phyloP scores from a whole-genome alignment of 2,888 invertebrate genomes.

The Lycia hirtaria region DNA sequence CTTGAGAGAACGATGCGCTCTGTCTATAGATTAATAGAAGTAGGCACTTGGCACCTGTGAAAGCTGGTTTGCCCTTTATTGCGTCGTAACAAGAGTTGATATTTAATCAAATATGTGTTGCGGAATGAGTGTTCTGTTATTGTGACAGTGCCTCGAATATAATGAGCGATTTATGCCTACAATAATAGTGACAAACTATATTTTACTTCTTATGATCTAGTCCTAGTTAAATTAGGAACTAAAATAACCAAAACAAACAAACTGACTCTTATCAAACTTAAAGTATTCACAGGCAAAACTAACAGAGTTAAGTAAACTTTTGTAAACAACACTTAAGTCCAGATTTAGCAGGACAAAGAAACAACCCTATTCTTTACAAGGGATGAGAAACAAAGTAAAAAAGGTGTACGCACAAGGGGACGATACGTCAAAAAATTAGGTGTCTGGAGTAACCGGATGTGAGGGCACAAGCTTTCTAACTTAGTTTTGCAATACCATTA shows the following conservation, averaged over 20 bases:
- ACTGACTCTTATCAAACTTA: background rate
- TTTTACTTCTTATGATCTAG: background rate
- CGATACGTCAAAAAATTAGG: slow-evolving; percentile 73
- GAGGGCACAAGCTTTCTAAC: slow-evolving; percentile 9
- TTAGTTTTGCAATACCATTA: slow-evolving; percentile 20
- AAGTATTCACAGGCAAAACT: slow-evolving; percentile 3
- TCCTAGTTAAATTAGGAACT: background rate
- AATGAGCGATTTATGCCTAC: too few relatives aligned
- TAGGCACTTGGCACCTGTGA: too few relatives aligned
- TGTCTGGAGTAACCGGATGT: slow-evolving; percentile 47
- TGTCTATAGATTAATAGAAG: too few relatives aligned
- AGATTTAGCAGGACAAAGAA: slow-evolving; percentile 41
- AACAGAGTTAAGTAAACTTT: slow-evolving; percentile 12
- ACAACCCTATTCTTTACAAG: slow-evolving; percentile 58
- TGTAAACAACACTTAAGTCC: slow-evolving; percentile 20
- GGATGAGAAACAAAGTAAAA: slow-evolving; percentile 67
- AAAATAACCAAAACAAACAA: background rate
- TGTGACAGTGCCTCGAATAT: too few relatives aligned
- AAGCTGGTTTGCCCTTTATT: too few relatives aligned
- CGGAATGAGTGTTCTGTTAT: too few relatives aligned
- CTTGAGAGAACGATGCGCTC: too few relatives aligned
- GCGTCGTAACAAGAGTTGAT: too few relatives aligned
- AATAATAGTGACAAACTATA: too few relatives aligned
- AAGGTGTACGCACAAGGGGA: slow-evolving; percentile 62
- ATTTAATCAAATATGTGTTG: too few relatives aligned